Base-by-base conservation (phyloP, 1,140 invertebrate species). In the Cardiocondyla obscurior region DNA sequence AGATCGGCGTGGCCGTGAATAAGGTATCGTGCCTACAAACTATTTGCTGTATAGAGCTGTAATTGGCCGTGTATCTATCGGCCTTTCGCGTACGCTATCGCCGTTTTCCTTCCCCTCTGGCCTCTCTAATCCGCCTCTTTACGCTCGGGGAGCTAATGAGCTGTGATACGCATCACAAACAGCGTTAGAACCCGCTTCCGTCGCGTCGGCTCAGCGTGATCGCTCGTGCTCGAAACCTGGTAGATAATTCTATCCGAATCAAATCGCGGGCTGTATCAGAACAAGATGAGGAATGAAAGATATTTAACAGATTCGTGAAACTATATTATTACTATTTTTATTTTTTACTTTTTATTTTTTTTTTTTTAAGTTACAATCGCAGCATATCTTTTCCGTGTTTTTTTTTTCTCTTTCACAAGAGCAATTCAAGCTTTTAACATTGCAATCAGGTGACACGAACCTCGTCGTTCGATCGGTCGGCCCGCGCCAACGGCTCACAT, bases 11-110 rank as follows among this genome's bases (percentile, higher is more conserved):
- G 39, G 60, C 51, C 67, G 88, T 72, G 86, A 90, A 90, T 88
- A 84, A 90, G 88, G 90, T 90, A 90, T 91, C 91, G 89, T 92
- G 90, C 82, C 88, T 89, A 83, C 74, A 81, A 90, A 93, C 91
- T 93, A 92, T 93, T 92, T 92, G 92, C 91, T 88, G 88, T 90
- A 90, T 92, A 92, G 90, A 92, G 88, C 92, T 91, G 92, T 93
- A 93, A 93, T 93, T 93, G 91, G 89, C 88, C 89, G 83, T 92
- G 92, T 93, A 91, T 86, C 87, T 88, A 82, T 53, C 74, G 88
- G 86, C 79, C 81, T 84, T 89, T 90, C 88, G 85, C 84, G 88
- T 85, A 88, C 84, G 83, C 87, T 89, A 85, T 84, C 81, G 81
- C 90, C 87, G 85, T 39, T 39, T 30, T 4, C 25, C 42, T 30